phyloP scores from a whole-genome alignment of 2,113 vertebrate species.

The Pollimyrus isidori region DNA sequence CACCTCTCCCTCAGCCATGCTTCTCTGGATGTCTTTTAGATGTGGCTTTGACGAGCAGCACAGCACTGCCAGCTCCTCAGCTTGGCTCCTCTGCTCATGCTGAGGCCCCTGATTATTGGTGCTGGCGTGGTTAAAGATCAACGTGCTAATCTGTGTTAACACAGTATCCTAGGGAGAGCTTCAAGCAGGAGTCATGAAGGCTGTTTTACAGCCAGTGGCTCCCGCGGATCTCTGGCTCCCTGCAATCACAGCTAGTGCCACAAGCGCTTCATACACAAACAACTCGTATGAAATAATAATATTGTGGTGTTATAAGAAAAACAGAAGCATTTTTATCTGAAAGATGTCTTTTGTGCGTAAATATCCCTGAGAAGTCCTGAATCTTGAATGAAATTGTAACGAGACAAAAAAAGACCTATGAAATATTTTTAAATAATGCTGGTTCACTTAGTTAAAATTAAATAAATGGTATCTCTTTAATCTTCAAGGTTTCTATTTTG shows the following conservation, averaged over 20 bases:
- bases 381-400: background rate
- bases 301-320: background rate
- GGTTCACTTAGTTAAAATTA: background rate
- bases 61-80: background rate
- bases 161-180: background rate
- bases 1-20: background rate
- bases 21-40: background rate
- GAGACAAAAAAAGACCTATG: background rate
- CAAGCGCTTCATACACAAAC: background rate
- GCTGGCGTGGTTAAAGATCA: conserved; percentile 2
- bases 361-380: background rate
- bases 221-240: background rate
- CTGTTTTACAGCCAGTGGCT: background rate
- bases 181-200: background rate
- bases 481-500: background rate
- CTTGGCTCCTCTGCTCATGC: background rate
- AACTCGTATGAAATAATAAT: background rate
- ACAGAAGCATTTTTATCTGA: background rate
- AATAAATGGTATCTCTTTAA: background rate
- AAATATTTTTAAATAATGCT: background rate
- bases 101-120: background rate
- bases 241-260: background rate
- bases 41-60: background rate
- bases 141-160: conserved; percentile 11
- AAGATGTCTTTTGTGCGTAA: background rate